Percentiles rank a stretch among this genome's conserved stretches.
Conservation (phyloP, 2,888 invertebrate species). For the Trachelus iudaicus region DNA sequence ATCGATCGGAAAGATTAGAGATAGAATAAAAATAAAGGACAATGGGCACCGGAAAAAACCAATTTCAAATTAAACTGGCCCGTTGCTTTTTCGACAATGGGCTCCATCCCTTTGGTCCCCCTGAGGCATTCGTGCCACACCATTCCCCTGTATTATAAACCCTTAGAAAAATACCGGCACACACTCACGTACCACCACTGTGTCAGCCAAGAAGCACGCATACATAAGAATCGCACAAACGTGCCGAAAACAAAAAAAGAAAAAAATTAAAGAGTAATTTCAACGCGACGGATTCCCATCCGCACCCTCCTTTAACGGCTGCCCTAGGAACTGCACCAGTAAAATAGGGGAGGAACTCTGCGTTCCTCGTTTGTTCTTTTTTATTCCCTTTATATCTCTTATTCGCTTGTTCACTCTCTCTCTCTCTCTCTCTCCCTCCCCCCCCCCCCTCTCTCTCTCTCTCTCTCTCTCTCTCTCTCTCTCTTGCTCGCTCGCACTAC, state of each 20-base stretch:
- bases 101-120: not conserved
- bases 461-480: slow-evolving; percentile 6
- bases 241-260: not conserved
- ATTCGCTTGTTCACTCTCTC: slow-evolving; percentile 8
- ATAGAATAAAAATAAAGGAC: slow-evolving; percentile 36
- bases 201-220: not conserved
- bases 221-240: not conserved
- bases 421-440: slow-evolving; percentile 11
- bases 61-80: slow-evolving; percentile 42
- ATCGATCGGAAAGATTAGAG: slow-evolving; percentile 50
- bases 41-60: slow-evolving; percentile 32
- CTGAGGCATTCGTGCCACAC: not conserved
- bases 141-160: not conserved
- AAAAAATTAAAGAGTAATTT: not conserved
- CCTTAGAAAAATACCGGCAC: not conserved
- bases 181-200: not conserved
- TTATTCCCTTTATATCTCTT: not conserved
- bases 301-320: not conserved
- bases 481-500: slow-evolving; percentile 11
- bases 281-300: not conserved
- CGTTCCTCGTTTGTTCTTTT: not conserved
- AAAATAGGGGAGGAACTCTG: not conserved
- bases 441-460: not conserved
- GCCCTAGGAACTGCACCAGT: not conserved
- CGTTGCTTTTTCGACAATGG: slow-evolving; percentile 31